phyloP scores from a whole-genome alignment of 2,113 vertebrate genomes.

The Tylochromis polylepis region DNA sequence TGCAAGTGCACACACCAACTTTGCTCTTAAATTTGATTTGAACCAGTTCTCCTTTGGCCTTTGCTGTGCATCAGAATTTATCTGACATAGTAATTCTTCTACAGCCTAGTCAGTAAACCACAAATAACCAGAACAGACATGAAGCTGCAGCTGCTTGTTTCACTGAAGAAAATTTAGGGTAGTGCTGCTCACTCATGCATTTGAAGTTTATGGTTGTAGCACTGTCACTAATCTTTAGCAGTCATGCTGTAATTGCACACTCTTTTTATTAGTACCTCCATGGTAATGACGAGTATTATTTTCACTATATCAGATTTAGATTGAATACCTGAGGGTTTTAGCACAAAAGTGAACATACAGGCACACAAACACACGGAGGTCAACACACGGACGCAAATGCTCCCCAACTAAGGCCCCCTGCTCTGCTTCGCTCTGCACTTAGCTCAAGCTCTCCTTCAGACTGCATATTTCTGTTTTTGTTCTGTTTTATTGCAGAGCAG shows the following conservation, averaged over 20 bases:
- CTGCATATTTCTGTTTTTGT: constrained; percentile 59
- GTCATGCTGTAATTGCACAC: not conserved
- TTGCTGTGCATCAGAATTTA: constrained; percentile 12
- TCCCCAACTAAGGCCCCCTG: constrained; percentile 46
- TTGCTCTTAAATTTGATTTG: constrained; percentile 1
- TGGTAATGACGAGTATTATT: constrained; percentile 15
- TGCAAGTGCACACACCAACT: not conserved
- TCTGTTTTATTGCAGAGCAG: constrained; percentile 65
- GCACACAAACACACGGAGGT: not conserved
- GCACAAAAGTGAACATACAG: not conserved
- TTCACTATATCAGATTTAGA: constrained; percentile 34
- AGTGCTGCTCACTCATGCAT: not conserved
- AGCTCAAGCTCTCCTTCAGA: constrained; percentile 59
- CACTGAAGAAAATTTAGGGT: not conserved
- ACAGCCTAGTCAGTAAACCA: constrained; percentile 9
- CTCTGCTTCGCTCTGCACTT: constrained; percentile 36
- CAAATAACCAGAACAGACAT: not conserved
- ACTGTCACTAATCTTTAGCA: not conserved
- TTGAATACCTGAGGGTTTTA: constrained; percentile 14
- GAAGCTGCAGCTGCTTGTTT: not conserved
- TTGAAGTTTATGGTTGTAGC: not conserved
- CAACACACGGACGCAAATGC: not conserved
- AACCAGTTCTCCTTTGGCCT: constrained; percentile 9
- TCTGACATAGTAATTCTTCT: constrained; percentile 10
- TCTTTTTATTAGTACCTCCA: constrained; percentile 15